Conservation (phyloP, 2,888 invertebrate genomes). For the Aelia acuminata region DNA sequence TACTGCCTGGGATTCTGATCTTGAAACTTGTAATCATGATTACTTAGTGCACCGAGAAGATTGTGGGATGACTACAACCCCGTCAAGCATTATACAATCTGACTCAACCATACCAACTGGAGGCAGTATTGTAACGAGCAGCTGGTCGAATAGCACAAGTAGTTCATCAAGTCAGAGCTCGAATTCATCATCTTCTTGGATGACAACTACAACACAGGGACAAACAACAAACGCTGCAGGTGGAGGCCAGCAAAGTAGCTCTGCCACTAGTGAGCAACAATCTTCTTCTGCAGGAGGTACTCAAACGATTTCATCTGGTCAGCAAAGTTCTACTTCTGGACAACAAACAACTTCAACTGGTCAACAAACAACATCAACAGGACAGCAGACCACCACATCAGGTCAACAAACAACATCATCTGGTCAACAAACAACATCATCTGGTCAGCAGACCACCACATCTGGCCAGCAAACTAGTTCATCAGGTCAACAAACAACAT, state of each 20-base stretch:
- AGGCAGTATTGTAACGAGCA: conserved; percentile 65
- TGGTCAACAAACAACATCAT: conserved; percentile 62
- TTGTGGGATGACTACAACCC: conserved; percentile 65
- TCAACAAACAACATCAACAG: conserved; percentile 60
- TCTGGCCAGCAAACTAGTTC: conserved; percentile 61
- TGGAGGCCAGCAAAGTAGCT: conserved; percentile 62
- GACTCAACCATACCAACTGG: conserved; percentile 65
- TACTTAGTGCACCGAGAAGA: conserved; percentile 72
- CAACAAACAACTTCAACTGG: conserved; percentile 61
- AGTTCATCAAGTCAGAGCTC: conserved; percentile 64
- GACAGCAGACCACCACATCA: conserved; percentile 51
- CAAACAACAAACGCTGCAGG: conserved; percentile 64
- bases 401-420: conserved; percentile 59
- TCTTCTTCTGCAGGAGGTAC: conserved; percentile 63
- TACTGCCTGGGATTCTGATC: conserved; percentile 82
- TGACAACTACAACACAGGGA: conserved; percentile 61
- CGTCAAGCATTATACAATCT: conserved; percentile 65
- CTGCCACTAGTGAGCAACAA: conserved; percentile 63
- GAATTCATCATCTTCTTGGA: conserved; percentile 66
- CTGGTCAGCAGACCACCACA: conserved; percentile 63
- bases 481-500: conserved; percentile 57
- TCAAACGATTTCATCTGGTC: conserved; percentile 60
- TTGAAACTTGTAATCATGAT: conserved; percentile 81
- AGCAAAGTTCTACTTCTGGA: conserved; percentile 57
- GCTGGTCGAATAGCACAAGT: conserved; percentile 66